Evolutionary conservation across 2,797 vertebrate genomes (phyloP).

Genomic region (Acanthiza pusilla): DNA sequence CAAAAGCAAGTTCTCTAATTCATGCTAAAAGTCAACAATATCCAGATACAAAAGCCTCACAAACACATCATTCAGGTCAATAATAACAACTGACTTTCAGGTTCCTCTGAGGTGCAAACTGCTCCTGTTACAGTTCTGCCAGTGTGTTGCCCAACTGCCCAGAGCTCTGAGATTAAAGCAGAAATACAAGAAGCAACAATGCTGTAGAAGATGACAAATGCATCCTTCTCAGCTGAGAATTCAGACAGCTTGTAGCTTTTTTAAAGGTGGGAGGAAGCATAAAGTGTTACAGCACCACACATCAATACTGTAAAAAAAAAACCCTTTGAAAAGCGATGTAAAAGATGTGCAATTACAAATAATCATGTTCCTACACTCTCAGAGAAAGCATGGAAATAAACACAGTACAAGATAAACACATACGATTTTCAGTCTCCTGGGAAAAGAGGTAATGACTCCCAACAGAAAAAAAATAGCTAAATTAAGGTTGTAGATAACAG

Average conservation of each 20-base stretch:
- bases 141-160: neutral
- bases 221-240: neutral
- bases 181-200: neutral
- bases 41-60: neutral
- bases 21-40: neutral
- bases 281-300: neutral
- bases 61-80: neutral
- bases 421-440: neutral
- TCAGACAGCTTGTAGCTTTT: neutral
- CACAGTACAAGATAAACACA: neutral
- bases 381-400: constrained; percentile 16
- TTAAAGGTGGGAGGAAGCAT: neutral
- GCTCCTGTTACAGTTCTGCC: neutral
- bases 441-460: neutral
- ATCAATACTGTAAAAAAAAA: neutral
- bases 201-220: neutral
- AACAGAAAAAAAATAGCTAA: neutral
- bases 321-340: neutral
- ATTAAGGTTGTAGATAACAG: neutral
- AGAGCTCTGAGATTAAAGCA: neutral
- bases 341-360: neutral
- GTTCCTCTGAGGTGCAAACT: neutral
- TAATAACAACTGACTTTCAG: neutral
- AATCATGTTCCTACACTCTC: neutral
- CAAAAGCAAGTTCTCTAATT: neutral